Base-by-base conservation (phyloP, 2,113 vertebrate species). In the Myxocyprinus asiaticus region DNA sequence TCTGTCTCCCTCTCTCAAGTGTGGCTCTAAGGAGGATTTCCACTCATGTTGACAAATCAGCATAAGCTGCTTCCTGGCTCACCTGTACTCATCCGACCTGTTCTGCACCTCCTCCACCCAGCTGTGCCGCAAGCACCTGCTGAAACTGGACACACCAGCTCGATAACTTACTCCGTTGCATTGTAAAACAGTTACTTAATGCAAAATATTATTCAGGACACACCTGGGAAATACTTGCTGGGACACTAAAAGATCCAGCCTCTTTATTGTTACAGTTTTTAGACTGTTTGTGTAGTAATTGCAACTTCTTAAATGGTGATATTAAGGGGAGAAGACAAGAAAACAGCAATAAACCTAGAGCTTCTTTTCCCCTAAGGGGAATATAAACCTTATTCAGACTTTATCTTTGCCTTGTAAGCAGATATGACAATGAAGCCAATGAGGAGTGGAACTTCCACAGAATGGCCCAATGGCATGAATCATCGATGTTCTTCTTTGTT, bases 41-140 rank as follows among this genome's bases (percentile, higher is more conserved):
- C 59, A 15, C 51, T 66, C 50, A 83, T 85, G 78, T 75, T 51
- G 76, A 81, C 74, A 80, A 83, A 89, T 88, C 86, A 89, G 81
- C 78, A 87, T 81, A 85, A 87, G 75, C 85, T 77, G 77, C 88
- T 87, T 90, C 88, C 84, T 85, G 80, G 88, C 88, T 91, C 92
- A 93, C 94, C 93, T 92, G 88, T 86, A 93, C 94, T 96, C 89
- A 94, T 94, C 94, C 82, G 94, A 97, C 96, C 95, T 95, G 96
- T 97, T 96, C 93, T 90, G 90, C 92, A 88, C 81, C 22, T 86
- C 89, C 90, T 88, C 93, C 92, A 93, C 94, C 94, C 94, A 91
- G 92, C 84, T 90, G 86, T 11, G 61, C 73, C 50, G 74, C 76
- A 11, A 61, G 17, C 79, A 84, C 82, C 84, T 83, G 87, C 75